Base-by-base conservation (phyloP, 2,113 vertebrate genomes). In the Phalacrocorax carbo region DNA sequence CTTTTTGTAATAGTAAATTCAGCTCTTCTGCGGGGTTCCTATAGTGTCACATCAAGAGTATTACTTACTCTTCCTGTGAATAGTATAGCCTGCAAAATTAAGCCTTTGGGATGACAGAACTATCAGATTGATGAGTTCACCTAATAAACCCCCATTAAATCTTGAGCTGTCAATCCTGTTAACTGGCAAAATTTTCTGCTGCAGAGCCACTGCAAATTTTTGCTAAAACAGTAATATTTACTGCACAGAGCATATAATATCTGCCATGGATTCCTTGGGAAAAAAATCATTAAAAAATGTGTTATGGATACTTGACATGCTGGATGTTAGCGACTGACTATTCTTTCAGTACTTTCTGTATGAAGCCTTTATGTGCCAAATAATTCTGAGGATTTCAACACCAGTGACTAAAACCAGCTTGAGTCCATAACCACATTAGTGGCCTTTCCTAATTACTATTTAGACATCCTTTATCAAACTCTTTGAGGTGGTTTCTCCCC, bases 361-460 rank as follows among this genome's bases (percentile, higher is more conserved):
- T 65, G 44, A 89, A 87, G 44, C 8, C 11, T 52, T 93, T 61
- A 30, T 34, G 46, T 61, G 42, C 12, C 68, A 87, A 70, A 38
- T 82, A 87, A 93, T 94, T 92, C 38, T 65, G 60, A 86, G 34
- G 9, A 91, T 86, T 96, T 91, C 83, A 95, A 54, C 22, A 76
- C 62, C 21, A 94, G 7, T 30, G 32, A 93, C 70, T 36, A 82
- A 94, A 94, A 26, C 11, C 29, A 81, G 44, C 9, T 69, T 76
- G 36, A 86, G 25, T 57, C 34, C 26, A 51, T 62, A 82, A 66
- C 15, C 36, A 60, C 58, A 72, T n/a, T 20, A 68, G 49, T 46
- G 65, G n/a, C 25, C 42, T 26, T 77, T 58, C 54, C 49, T 77
- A 93, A 80, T 86, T 76, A 46, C 27, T 30, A 38, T 40, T 90